Evolutionary conservation across 1,140 invertebrate genomes (phyloP), one percentile per base, ranked within the genome.

Genomic region (Lepidurus apus): DNA sequence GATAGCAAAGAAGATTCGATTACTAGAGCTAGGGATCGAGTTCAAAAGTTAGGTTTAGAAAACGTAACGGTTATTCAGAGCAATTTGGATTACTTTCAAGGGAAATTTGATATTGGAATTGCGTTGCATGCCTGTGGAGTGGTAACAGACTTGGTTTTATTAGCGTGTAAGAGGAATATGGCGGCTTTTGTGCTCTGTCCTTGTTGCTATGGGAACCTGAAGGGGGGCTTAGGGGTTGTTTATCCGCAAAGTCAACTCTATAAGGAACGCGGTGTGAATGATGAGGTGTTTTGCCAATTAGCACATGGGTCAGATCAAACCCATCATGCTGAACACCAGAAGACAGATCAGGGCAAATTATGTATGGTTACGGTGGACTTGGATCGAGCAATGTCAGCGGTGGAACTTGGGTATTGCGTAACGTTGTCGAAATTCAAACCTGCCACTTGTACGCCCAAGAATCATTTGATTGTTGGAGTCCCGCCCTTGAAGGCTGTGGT

Each of bases 1-100:
- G 96, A 98, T 84, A 98, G 98, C 83, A 98, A 98, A 86, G 92
- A 96, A 83, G 90, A 92, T 80, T 97, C 95, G 0, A 82, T 98
- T 74, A 83, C 87, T 5, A 87, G 93, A 83, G 95, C 95, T 0
- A 89, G 88, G 81, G 84, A 89, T 53, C 88, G 95, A 80, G 90
- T 95, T 0, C 82, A 87, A 13, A 87, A 89, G 80, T 86, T 97
- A 76, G 85, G 87, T 0, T 83, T 97, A 24, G 88, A 83, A 13
- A 98, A 98, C 87, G 88, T 97, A 3, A 87, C 85, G 21, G 90
- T 95, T 82, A 92, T 92, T 83, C 95, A 98, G 85, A 92, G 92
- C 82, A 95, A 96, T 86, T 88, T 95, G 78, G 91, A 94, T 84
- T 96, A 95, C 84, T 94, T 93, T 82, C 88, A 88, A 80, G 92